Base-by-base conservation (phyloP, 2,888 invertebrate species). In the Ernsta delagoae region DNA sequence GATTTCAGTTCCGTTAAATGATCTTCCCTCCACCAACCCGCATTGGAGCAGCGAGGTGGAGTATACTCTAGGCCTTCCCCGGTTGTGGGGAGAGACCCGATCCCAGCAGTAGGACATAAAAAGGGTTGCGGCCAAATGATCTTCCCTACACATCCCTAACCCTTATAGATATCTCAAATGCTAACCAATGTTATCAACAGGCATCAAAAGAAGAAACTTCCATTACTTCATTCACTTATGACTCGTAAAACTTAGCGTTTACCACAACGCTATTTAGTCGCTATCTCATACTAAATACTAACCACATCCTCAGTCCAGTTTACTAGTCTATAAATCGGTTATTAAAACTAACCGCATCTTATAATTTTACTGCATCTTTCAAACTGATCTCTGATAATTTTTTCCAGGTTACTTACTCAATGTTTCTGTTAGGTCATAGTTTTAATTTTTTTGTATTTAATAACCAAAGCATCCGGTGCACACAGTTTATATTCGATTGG, bases 401-500 rank as follows among this genome's bases (percentile, higher is more conserved):
- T 57, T 61, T 50, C 59, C 56, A 63, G 53, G 31, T 64, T 64
- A 56, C 54, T 31, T 61, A 36, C 54, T 61, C 62, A 53, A 36
- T 43, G 61, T 56, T 60, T 67, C 54, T 62, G 56, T 56, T 62
- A n/a, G 75, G 87, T 89, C 86, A 87, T 87, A 85, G 86, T 85
- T 81, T 80, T 76, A 82, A 72, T 75, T 75, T 77, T 83, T 87
- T 53, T 53, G 53, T 85, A 86, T 89, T 91, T 90, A 87, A 91
- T 91, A 88, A 80, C 83, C 86, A 80, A 82, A 73, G 83, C 90
- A 88, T 92, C 92, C 92, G 92, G 88, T 77, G 74, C 75, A 76
- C 79, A 80, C 83, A 86, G 85, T 91, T 90, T 92, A 90, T 83
- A 90, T 90, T 88, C 82, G 87, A 91, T 90, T 87, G 87, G 77